phyloP scores from a whole-genome alignment of 2,888 invertebrate species.

The Siphlonurus alternatus region DNA sequence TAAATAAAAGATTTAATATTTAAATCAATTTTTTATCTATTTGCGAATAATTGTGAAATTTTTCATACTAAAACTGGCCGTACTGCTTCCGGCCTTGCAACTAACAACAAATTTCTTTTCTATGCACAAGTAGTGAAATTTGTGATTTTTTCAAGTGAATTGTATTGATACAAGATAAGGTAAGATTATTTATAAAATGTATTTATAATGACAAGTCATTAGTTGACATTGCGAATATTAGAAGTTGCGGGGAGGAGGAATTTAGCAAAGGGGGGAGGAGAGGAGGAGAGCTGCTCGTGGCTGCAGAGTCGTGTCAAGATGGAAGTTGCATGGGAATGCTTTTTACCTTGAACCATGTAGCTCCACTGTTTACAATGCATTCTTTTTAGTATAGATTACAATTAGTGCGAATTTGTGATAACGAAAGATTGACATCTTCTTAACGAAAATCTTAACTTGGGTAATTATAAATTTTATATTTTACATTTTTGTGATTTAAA shows the following conservation, averaged over 20 bases:
- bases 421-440: neutral
- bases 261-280: conserved; percentile 23
- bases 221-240: neutral
- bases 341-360: conserved; percentile 13
- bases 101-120: conserved; percentile 3
- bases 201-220: neutral
- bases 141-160: neutral
- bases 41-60: neutral
- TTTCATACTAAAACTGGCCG: conserved; percentile 2
- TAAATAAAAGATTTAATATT: too few relatives aligned
- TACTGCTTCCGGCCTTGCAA: conserved; percentile 2
- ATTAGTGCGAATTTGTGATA: neutral
- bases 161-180: neutral
- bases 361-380: neutral
- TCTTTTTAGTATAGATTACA: neutral
- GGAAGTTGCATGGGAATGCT: conserved; percentile 22
- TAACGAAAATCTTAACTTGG: neutral
- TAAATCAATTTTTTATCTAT: neutral
- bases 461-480: neutral
- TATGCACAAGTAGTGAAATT: conserved; percentile 1
- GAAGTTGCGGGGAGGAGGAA: conserved; percentile 22
- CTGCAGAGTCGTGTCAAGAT: conserved; percentile 27
- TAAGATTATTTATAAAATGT: neutral
- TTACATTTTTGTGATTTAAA: neutral
- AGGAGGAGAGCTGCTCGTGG: conserved; percentile 31